These are phyloP conservation scores for Tamias sibiricus DNA, from an alignment of 2,113 vertebrate species.

Conservation along the genomic window DNA sequence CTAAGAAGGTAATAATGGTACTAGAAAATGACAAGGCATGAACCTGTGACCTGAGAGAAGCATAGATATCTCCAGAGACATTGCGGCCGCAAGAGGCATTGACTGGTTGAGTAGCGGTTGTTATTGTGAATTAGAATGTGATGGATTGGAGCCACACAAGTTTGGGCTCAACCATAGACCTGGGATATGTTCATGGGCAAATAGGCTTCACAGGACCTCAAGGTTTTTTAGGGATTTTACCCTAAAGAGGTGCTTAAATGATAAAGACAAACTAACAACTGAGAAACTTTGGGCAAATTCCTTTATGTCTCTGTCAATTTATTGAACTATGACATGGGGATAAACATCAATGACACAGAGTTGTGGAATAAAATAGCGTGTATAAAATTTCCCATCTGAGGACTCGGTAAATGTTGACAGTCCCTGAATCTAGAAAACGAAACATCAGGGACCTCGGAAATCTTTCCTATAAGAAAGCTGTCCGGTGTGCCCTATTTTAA, in stretches of 20 bases:
- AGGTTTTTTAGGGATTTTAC: neutral
- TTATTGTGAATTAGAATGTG: neutral
- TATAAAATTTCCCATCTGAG: neutral
- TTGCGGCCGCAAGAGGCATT: neutral
- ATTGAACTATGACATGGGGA: neutral
- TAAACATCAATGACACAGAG: neutral
- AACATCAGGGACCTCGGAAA: neutral
- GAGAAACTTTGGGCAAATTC: neutral
- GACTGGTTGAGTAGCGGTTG: neutral
- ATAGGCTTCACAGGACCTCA: neutral
- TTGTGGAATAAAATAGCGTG: neutral
- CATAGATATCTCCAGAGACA: neutral
- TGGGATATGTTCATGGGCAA: neutral
- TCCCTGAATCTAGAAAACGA: neutral
- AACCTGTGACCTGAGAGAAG: neutral
- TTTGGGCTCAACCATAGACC: neutral
- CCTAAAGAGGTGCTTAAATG: neutral
- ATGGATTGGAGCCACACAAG: neutral
- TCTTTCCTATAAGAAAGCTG: neutral
- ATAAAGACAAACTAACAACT: neutral
- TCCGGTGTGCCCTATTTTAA: neutral
- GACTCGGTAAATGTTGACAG: neutral
- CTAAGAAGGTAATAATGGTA: neutral
- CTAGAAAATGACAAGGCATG: neutral
- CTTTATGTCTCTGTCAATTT: neutral